phyloP scores from a whole-genome alignment of 2,888 invertebrate genomes.

The Germaria angustata region DNA sequence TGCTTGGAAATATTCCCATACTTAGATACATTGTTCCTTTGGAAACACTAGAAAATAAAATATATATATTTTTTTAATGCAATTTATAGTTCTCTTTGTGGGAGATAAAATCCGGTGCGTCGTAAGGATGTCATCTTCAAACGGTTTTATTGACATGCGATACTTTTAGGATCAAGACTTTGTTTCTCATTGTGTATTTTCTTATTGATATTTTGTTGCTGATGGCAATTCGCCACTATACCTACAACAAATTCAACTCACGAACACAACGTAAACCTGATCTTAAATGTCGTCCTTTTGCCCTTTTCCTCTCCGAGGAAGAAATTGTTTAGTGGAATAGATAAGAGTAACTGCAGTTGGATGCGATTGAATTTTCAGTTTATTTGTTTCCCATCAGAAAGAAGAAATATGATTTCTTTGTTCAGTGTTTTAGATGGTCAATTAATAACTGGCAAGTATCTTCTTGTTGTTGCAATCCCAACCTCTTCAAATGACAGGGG shows the following conservation, averaged over 20 bases:
- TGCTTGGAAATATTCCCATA: constrained; percentile 28
- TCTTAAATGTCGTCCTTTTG: not conserved
- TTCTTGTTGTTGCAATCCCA: constrained; percentile 26
- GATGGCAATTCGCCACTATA: constrained; percentile 39
- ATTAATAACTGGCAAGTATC: constrained; percentile 59
- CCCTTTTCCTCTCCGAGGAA: not conserved
- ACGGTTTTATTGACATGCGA: constrained; percentile 60
- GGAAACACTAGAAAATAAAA: constrained; percentile 37
- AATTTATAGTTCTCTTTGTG: not conserved
- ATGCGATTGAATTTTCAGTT: not conserved
- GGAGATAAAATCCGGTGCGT: constrained; percentile 23
- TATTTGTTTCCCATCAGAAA: constrained; percentile 45
- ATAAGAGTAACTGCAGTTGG: constrained; percentile 35
- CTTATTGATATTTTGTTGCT: constrained; percentile 11
- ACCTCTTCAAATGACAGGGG: constrained; percentile 56
- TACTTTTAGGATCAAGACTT: constrained; percentile 40
- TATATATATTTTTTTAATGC: not conserved
- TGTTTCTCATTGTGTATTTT: constrained; percentile 29
- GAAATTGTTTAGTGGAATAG: not conserved
- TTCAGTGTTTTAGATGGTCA: constrained; percentile 53
- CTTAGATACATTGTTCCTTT: not conserved
- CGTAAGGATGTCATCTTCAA: constrained; percentile 29
- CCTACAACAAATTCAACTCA: not conserved
- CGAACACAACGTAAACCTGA: too few relatives aligned
- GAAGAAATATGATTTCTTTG: not conserved